These are phyloP conservation scores for Drosophila oshimai DNA, from an alignment of 1,140 invertebrate species.

Conservation along the genomic window DNA sequence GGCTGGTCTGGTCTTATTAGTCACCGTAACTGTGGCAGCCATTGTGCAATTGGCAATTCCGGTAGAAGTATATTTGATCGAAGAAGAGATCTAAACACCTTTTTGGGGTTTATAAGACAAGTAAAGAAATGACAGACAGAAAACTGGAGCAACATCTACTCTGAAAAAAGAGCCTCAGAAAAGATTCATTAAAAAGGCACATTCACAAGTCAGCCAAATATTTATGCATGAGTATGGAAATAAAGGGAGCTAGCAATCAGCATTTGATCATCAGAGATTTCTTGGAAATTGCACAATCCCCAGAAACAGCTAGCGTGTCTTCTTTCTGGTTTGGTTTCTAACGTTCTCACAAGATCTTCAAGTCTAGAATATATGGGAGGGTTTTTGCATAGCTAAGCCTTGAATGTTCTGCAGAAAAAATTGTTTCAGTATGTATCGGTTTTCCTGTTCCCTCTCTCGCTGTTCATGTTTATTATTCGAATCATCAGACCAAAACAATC, in stretches of 20 bases:
- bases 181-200: background rate
- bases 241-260: slow-evolving; percentile 45
- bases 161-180: background rate
- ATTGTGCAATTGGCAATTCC: background rate
- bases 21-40: background rate
- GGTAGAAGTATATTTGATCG: background rate
- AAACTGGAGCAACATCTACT: background rate
- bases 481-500: slow-evolving; percentile 63
- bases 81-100: too few species aligned
- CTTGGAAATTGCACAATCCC: slow-evolving; percentile 38
- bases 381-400: background rate
- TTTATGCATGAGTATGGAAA: slow-evolving; percentile 64
- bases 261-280: slow-evolving; percentile 44
- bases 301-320: background rate
- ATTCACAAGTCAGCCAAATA: slow-evolving; percentile 49
- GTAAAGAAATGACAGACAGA: background rate
- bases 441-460: background rate
- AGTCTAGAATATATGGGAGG: background rate
- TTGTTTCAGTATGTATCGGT: slow-evolving; percentile 2
- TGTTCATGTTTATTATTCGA: slow-evolving; percentile 50
- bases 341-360: slow-evolving; percentile 2
- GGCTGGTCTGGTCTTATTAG: background rate
- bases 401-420: slow-evolving; percentile 5
- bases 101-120: too few species aligned
- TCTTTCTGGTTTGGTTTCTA: background rate